Evolutionary conservation across 2,888 invertebrate species (phyloP).

Genomic region (Byasa hedistus): DNA sequence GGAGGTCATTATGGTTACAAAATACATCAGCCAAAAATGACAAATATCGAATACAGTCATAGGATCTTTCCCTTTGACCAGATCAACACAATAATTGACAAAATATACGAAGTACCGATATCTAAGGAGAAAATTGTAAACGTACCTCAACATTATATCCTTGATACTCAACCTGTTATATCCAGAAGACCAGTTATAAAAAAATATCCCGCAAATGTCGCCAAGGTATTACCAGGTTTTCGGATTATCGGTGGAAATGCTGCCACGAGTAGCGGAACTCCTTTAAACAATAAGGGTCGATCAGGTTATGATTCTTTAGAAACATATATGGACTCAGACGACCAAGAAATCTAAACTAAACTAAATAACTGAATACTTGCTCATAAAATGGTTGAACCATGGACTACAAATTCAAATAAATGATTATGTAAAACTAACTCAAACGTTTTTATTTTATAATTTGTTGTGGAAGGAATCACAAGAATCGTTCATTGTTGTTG

Average conservation of each 20-base stretch:
- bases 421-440: not conserved
- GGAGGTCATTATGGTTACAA: not conserved
- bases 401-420: not conserved
- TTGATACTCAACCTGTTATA: conserved; percentile 9
- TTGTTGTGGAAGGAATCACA: too few species aligned
- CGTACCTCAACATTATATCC: not conserved
- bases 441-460: not conserved
- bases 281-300: conserved; percentile 57
- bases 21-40: not conserved
- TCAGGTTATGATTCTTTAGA: conserved; percentile 38
- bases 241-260: conserved; percentile 64
- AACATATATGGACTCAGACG: not conserved
- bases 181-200: conserved; percentile 2
- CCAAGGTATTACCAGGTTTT: conserved; percentile 41
- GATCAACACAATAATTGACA: conserved; percentile 14
- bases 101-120: conserved; percentile 6
- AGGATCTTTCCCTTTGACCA: conserved; percentile 18
- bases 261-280: conserved; percentile 62
- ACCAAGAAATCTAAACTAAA: not conserved
- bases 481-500: too few species aligned
- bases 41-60: not conserved
- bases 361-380: not conserved
- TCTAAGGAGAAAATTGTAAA: not conserved
- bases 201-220: conserved; percentile 3
- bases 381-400: not conserved